Evolutionary conservation across 1,140 invertebrate species (phyloP), one percentile per base, ranked within the genome.

Genomic region (Bombus fervidus): DNA sequence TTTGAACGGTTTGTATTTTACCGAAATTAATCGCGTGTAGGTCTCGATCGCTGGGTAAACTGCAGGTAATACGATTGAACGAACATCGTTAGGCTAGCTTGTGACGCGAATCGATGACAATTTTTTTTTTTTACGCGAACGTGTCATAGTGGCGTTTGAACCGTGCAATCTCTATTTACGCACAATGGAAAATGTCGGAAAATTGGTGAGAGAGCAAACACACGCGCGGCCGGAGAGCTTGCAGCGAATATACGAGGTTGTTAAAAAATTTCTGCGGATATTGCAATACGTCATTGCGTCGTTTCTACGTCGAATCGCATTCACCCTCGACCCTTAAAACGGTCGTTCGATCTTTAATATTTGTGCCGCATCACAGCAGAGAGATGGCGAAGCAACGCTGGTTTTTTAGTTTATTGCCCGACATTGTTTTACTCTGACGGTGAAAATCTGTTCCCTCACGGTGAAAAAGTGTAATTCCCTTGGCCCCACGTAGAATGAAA

Each of bases 261-360:
- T 64, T 64, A 81, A 83, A 83, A 78, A 57, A 69, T 83, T 59
- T 83, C 64, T 43, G 41, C 41, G 81, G 31, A 76, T 41, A 64
- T 76, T 28, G 59, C 71, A 25, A 53, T 53, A 53, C 47, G 47
- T 53, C 47, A 53, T 53, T 53, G 18, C 47, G 47, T 22, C 47
- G 47, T 53, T 53, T 53, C 47, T 53, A 53, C 47, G n/a, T 25
- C 22, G 72, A 15, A 31, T 77, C 39, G 39, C 13, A 43, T 78
- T 69, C 53, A 28, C 28, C 34, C 34, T 75, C 31, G 15, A 15
- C 43, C 39, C 37, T 59, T 41, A n/a, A 41, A 72, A 72, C 69
- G 18, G 2, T n/a, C 78, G 28, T 62, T 81, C 53, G 80, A 39
- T 25, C 18, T 34, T 73, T 37, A 22, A 59, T 59, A 59, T 83